Conservation (phyloP, 2,113 vertebrate species). For the Heterotis niloticus region DNA sequence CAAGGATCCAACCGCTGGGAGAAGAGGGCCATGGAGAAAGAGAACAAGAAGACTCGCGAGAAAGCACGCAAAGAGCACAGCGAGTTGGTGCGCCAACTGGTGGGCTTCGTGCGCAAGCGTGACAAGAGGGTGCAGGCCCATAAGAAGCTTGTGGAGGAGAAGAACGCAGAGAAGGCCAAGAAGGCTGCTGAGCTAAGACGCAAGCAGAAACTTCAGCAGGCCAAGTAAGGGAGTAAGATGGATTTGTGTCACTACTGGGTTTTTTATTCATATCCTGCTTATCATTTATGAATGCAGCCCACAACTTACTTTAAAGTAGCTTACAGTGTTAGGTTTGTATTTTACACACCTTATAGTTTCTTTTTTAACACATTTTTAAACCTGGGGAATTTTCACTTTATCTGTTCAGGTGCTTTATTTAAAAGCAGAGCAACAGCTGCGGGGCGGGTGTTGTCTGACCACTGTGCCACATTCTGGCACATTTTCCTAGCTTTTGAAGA, state of each 20-base stretch:
- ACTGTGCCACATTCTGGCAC: too few relatives aligned
- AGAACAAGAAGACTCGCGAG: slow-evolving; percentile 89
- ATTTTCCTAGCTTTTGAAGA: too few relatives aligned
- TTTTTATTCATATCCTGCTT: too few relatives aligned
- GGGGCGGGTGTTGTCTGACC: too few relatives aligned
- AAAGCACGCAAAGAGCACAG: slow-evolving; percentile 85
- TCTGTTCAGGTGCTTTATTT: too few relatives aligned
- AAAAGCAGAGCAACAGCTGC: too few relatives aligned
- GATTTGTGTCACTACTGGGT: background rate
- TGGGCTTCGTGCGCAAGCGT: slow-evolving; percentile 86
- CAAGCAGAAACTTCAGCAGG: slow-evolving; percentile 83
- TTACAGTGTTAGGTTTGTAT: too few relatives aligned
- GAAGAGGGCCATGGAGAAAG: slow-evolving; percentile 97
- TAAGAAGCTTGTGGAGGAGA: slow-evolving; percentile 83
- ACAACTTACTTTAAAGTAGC: too few relatives aligned
- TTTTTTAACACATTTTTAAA: too few relatives aligned
- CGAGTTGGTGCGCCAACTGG: slow-evolving; percentile 83
- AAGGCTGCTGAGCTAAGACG: slow-evolving; percentile 80
- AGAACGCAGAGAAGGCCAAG: slow-evolving; percentile 84
- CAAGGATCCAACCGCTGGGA: slow-evolving; percentile 95
- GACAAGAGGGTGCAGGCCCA: slow-evolving; percentile 90
- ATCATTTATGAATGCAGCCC: too few relatives aligned
- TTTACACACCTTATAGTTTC: too few relatives aligned
- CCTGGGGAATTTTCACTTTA: too few relatives aligned
- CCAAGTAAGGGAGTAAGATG: slow-evolving; percentile 67